Conservation (phyloP, 1,140 invertebrate genomes). For the Phthorimaea operculella region DNA sequence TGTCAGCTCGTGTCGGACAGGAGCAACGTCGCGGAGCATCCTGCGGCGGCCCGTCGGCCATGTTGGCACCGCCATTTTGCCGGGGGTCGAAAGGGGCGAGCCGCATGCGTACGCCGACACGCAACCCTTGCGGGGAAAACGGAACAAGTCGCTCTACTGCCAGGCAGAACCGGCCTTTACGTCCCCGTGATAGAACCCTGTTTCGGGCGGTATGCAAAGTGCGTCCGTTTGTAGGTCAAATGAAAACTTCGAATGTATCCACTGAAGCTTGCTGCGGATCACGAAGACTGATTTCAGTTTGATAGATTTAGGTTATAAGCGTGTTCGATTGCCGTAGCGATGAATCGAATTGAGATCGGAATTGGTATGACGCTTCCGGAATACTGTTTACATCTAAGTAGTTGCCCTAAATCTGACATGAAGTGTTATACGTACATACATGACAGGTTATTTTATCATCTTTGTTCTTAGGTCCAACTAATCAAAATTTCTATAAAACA, state of each 20-base stretch:
- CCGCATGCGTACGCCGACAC: slow-evolving; percentile 63
- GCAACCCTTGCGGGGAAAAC: slow-evolving; percentile 47
- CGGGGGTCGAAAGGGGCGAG: slow-evolving; percentile 57
- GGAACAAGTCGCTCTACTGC: slow-evolving; percentile 40
- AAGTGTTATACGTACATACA: too few relatives aligned
- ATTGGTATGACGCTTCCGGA: not conserved
- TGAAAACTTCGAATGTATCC: slow-evolving; percentile 38
- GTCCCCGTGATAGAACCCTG: slow-evolving; percentile 31
- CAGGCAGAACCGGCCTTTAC: slow-evolving; percentile 32
- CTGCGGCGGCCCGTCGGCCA: slow-evolving; percentile 63
- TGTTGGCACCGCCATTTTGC: slow-evolving; percentile 62
- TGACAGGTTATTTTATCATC: too few relatives aligned
- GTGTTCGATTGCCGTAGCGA: not conserved
- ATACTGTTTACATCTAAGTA: too few relatives aligned
- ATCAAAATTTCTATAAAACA: too few relatives aligned
- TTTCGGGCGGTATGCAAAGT: slow-evolving; percentile 28
- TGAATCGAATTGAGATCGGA: not conserved
- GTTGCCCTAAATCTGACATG: too few relatives aligned
- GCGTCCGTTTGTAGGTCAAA: slow-evolving; percentile 59
- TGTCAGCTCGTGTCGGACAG: slow-evolving; percentile 50
- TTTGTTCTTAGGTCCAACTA: too few relatives aligned
- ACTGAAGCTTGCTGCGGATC: slow-evolving; percentile 55
- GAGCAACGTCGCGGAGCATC: slow-evolving; percentile 54
- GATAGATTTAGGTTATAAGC: slow-evolving; percentile 32
- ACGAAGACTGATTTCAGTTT: slow-evolving; percentile 49